Evolutionary conservation across 1,140 invertebrate genomes (phyloP).

Genomic region (Ditylenchus dipsaci): DNA sequence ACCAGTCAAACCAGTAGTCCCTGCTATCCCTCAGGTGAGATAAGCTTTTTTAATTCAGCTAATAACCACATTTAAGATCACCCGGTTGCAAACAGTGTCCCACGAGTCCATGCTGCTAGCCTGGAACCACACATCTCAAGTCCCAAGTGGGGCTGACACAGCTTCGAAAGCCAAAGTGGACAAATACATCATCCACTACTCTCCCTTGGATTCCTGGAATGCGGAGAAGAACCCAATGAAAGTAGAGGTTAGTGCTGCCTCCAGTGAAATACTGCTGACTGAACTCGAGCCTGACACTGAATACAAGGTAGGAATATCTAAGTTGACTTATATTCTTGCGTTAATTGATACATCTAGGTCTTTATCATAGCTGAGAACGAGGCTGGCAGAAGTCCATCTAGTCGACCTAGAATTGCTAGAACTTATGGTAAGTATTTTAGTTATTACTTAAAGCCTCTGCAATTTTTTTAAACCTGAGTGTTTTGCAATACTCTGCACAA

Average conservation of each 20-base stretch:
- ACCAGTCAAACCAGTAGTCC: background rate
- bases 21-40: background rate
- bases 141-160: background rate
- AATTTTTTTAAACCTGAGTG: too few relatives aligned
- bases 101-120: slow-evolving; percentile 27
- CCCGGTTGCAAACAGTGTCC: slow-evolving; percentile 30
- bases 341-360: background rate
- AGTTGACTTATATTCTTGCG: too few relatives aligned
- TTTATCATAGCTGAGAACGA: slow-evolving; percentile 20
- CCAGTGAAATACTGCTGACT: slow-evolving; percentile 17
- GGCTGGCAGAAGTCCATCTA: slow-evolving; percentile 22
- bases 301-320: slow-evolving; percentile 19
- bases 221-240: slow-evolving; percentile 15
- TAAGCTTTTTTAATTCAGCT: too few relatives aligned
- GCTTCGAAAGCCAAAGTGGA: slow-evolving; percentile 11
- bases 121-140: slow-evolving; percentile 14
- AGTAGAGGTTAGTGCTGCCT: slow-evolving; percentile 5
- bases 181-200: slow-evolving; percentile 24
- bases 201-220: slow-evolving; percentile 5
- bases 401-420: slow-evolving; percentile 22
- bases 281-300: slow-evolving; percentile 24
- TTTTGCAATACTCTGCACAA: too few relatives aligned
- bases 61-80: slow-evolving; percentile 22
- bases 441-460: too few relatives aligned
- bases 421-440: slow-evolving; percentile 24